These are phyloP conservation scores for Indri indri DNA, from an alignment of 2,113 vertebrate species.

Conservation along the genomic window DNA sequence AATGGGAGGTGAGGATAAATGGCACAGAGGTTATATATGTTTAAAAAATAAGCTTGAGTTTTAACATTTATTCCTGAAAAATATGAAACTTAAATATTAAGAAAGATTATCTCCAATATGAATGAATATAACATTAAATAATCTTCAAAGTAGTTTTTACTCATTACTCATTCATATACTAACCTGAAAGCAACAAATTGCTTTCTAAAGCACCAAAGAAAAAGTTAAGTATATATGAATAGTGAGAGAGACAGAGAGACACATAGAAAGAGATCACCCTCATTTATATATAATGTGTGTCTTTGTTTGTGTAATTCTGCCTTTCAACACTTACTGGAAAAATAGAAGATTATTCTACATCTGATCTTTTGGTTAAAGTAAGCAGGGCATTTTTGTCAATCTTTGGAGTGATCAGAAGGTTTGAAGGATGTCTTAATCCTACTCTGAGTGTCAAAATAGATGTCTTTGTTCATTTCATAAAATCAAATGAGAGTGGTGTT, in stretches of 20 bases:
- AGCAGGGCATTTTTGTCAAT: constrained; percentile 61
- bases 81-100: not conserved
- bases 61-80: constrained; percentile 21
- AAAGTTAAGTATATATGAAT: not conserved
- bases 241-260: not conserved
- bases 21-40: not conserved
- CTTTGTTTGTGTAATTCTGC: constrained; percentile 19
- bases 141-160: constrained; percentile 36
- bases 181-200: constrained; percentile 1
- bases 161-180: not conserved
- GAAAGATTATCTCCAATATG: not conserved
- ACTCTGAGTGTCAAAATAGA: constrained; percentile 52
- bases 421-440: constrained; percentile 63
- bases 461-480: constrained; percentile 79
- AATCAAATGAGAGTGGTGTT: constrained; percentile 73
- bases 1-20: not conserved
- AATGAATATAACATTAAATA: constrained; percentile 37
- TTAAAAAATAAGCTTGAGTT: constrained; percentile 8
- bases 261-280: not conserved
- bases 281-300: not conserved
- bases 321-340: constrained; percentile 43
- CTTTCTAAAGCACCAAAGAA: not conserved
- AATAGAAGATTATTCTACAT: constrained; percentile 32
- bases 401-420: constrained; percentile 64
- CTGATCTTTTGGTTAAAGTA: constrained; percentile 65